Evolutionary conservation across 1,140 invertebrate species (phyloP).

Genomic region (Steinernema feltiae): DNA sequence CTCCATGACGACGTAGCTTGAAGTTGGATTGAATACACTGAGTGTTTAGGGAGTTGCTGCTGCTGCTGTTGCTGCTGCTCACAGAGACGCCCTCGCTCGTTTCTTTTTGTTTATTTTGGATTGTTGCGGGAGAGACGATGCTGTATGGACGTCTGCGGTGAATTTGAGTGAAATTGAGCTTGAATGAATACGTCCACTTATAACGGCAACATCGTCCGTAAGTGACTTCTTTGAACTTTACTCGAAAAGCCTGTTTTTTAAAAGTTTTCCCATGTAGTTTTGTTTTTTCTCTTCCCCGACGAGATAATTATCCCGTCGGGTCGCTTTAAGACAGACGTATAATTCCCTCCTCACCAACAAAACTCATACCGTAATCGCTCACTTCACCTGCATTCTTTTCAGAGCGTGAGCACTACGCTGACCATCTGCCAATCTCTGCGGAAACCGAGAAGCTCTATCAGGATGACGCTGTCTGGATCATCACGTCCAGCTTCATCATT

Average conservation of each 20-base stretch:
- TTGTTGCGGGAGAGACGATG: background rate
- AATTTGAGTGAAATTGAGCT: background rate
- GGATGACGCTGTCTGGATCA: constrained; percentile 84
- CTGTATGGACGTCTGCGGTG: background rate
- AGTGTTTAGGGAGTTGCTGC: constrained; percentile 8
- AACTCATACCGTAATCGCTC: background rate
- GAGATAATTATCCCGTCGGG: background rate
- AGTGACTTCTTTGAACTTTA: background rate
- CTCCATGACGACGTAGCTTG: background rate
- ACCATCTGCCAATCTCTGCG: background rate
- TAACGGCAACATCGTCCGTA: constrained; percentile 5
- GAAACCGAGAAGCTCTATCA: constrained; percentile 38
- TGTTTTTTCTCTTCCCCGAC: background rate
- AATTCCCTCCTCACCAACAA: background rate
- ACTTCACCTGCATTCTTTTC: background rate
- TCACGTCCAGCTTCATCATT: constrained; percentile 86
- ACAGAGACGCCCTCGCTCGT: background rate
- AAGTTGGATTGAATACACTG: background rate
- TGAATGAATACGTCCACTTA: constrained; percentile 2
- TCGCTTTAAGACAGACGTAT: too few species aligned
- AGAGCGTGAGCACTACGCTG: constrained; percentile 36
- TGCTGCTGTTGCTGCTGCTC: background rate
- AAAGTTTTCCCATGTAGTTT: background rate
- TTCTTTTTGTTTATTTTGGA: background rate
- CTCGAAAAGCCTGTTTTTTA: background rate